Evolutionary conservation across 37 sponge, comb jelly and placozoan species (phyloP), one percentile per base, ranked within the genome.

Genomic region (Amphimedon queenslandica): DNA sequence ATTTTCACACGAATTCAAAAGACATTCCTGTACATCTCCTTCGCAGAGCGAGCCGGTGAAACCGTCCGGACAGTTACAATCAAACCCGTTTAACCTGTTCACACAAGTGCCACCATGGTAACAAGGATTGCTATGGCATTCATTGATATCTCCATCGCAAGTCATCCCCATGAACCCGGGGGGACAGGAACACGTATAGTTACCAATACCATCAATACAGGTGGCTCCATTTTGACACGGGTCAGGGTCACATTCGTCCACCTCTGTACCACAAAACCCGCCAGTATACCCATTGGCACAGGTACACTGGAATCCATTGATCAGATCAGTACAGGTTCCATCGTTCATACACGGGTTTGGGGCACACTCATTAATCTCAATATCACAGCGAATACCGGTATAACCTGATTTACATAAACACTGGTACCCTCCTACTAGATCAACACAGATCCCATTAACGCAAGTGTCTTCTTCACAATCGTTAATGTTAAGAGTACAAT

Each of bases 361-460:
- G 13, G 0, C 29, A 25, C 82, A 82, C 27, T 74, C 70, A 68
- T 75, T 37, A 29, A 74, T 75, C 0, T 56, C 57, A 4, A 30
- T 28, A 57, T 38, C 70, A 32, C 66, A 69, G 23, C 23, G 33
- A 13, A 36, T 4, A 1, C 69, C 81, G 3, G 73, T 80, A 43
- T 34, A 80, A 25, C 93, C 93, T 25, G 76, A 37, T 11, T 72
- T 8, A 53, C 93, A 93, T 30, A 25, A 21, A 37, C 93, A 93
- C 2, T 41, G 58, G 67, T 75, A 84, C 33, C 55, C 71, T 36
- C 53, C 53, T 34, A 74, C 60, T 18, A 64, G 79, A 43, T 88
- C 90, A 28, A 75, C 43, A 60, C 93, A 93, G 4, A 83, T 87
- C 13, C 86, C 93, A 64, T 89, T 85, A 61, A 66, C 33, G 55